Conservation (phyloP, 2,888 invertebrate genomes). For the Sesamia inferens region DNA sequence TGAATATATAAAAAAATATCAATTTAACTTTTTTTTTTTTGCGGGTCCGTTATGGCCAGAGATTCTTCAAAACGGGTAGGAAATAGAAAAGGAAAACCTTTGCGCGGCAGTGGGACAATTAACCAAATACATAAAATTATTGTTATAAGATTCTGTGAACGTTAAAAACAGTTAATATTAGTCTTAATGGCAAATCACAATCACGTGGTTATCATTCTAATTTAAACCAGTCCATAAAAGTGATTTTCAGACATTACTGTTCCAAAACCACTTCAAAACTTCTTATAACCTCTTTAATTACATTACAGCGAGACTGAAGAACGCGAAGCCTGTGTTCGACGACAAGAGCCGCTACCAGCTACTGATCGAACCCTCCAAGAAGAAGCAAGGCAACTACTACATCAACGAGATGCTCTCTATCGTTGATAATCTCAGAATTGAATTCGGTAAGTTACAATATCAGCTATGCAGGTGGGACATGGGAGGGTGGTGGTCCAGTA, state of each 20-base stretch:
- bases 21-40: not conserved
- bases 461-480: not conserved
- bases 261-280: not conserved
- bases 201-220: not conserved
- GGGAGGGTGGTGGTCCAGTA: no score
- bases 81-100: not conserved
- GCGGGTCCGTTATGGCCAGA: not conserved
- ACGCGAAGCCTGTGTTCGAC: constrained; percentile 78
- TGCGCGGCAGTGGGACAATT: not conserved
- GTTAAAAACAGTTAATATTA: not conserved
- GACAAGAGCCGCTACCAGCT: constrained; percentile 77
- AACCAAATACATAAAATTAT: not conserved
- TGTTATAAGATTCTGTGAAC: not conserved
- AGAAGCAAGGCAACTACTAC: constrained; percentile 58
- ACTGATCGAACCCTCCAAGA: constrained; percentile 65
- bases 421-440: constrained; percentile 61
- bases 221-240: not conserved
- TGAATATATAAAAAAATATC: not conserved
- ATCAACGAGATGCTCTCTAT: constrained; percentile 59
- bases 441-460: constrained; percentile 71
- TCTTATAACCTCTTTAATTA: not conserved
- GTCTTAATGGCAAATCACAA: not conserved
- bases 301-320: constrained; percentile 83
- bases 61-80: not conserved
- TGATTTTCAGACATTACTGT: not conserved